Evolutionary conservation across 2,113 vertebrate species (phyloP).

Genomic region (Orycteropus afer): DNA sequence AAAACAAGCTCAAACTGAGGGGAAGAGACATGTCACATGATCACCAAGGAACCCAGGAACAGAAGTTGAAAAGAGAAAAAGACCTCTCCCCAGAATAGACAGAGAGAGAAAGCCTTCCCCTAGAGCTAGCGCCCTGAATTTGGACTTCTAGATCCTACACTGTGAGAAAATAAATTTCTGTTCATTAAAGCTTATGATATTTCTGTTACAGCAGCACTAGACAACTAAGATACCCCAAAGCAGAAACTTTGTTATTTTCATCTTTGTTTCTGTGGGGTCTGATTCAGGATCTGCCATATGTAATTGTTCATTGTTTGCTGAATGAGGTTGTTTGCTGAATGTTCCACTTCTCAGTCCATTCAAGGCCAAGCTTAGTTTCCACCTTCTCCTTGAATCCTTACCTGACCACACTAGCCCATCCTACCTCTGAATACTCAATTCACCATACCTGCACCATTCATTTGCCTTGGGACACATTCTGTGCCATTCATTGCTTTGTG

Average conservation of each 20-base stretch:
- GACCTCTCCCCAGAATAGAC: neutral
- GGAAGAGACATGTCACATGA: neutral
- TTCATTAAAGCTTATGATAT: neutral
- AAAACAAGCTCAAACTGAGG: neutral
- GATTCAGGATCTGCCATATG: too few species aligned
- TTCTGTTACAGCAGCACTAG: too few species aligned
- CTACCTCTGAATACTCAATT: too few species aligned
- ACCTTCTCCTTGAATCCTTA: neutral
- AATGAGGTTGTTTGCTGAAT: neutral
- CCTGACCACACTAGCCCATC: neutral
- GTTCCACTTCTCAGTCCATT: neutral
- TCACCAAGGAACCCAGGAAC: neutral
- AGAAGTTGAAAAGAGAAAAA: neutral
- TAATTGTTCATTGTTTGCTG: neutral
- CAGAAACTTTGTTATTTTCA: neutral
- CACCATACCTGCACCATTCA: accelerated
- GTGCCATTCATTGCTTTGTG: neutral
- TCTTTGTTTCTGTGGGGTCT: neutral
- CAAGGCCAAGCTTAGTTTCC: neutral
- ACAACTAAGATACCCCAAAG: too few species aligned
- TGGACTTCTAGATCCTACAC: neutral
- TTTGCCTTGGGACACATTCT: accelerated
- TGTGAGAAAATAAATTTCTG: neutral
- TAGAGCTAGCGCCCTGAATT: neutral
- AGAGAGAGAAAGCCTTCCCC: neutral